These are phyloP conservation scores for Kryptopterus vitreolus DNA, from an alignment of 2,797 vertebrate genomes.

Conservation along the genomic window DNA sequence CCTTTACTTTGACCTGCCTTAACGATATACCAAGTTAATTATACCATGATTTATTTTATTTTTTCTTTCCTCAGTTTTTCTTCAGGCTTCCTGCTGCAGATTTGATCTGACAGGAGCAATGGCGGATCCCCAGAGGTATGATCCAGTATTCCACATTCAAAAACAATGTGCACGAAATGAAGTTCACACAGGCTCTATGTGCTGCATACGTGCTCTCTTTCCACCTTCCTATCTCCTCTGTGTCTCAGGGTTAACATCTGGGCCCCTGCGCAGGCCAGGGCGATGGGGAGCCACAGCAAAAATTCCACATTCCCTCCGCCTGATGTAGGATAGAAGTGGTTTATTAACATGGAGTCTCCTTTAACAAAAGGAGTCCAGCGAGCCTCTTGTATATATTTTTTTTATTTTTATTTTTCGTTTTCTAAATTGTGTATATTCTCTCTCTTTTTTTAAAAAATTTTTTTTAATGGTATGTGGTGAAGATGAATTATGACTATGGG, in stretches of 20 bases:
- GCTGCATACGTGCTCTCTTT: neutral
- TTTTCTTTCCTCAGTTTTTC: neutral
- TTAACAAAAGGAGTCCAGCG: slow-evolving; percentile 18
- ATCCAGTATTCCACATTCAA: neutral
- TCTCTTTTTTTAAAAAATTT: too few species aligned
- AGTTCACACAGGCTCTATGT: neutral
- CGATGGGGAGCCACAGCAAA: slow-evolving; percentile 34
- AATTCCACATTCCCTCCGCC: slow-evolving; percentile 50
- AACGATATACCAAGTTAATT: neutral
- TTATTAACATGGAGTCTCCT: slow-evolving; percentile 23
- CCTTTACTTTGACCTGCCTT: neutral
- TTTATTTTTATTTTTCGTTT: slow-evolving; percentile 44
- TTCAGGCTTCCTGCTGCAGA: slow-evolving; percentile 39
- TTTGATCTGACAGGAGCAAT: slow-evolving; percentile 44
- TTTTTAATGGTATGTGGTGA: slow-evolving; percentile 55
- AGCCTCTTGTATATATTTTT: slow-evolving; percentile 40
- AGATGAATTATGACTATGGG: slow-evolving; percentile 51
- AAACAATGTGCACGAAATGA: neutral
- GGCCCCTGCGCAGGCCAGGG: slow-evolving; percentile 27
- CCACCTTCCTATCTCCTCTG: neutral
- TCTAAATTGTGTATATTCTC: slow-evolving; percentile 48
- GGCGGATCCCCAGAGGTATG: slow-evolving; percentile 50
- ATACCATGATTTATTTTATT: neutral
- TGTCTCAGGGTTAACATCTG: slow-evolving; percentile 42
- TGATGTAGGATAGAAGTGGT: slow-evolving; percentile 52